phyloP scores from a whole-genome alignment of 2,888 invertebrate species.

The Sipha maydis region DNA sequence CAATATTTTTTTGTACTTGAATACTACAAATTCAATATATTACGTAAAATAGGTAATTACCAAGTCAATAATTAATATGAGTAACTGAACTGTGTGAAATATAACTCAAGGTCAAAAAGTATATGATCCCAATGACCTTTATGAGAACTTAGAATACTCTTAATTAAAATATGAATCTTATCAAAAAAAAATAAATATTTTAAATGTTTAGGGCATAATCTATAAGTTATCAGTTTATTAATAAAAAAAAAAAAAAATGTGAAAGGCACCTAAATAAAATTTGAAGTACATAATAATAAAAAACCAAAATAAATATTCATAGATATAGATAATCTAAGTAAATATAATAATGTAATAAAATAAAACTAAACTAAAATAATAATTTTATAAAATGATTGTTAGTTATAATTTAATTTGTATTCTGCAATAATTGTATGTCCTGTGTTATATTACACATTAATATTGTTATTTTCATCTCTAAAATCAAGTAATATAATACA shows the following conservation, averaged over 20 bases:
- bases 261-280: background rate
- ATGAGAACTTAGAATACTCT: background rate
- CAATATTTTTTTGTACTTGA: background rate
- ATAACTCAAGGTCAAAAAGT: constrained; percentile 59
- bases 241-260: background rate
- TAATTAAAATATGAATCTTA: constrained; percentile 37
- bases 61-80: constrained; percentile 23
- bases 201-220: background rate
- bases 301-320: background rate
- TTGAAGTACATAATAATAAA: background rate
- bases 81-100: constrained; percentile 38
- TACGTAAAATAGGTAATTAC: constrained; percentile 5
- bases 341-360: background rate
- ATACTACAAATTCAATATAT: background rate
- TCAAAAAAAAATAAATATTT: constrained; percentile 22
- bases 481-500: background rate
- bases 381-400: too few relatives aligned
- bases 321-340: background rate
- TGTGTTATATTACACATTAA: too few relatives aligned
- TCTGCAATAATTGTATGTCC: too few relatives aligned
- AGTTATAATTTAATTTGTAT: too few relatives aligned
- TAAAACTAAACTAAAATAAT: too few relatives aligned
- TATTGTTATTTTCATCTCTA: too few relatives aligned
- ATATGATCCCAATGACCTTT: constrained; percentile 50
- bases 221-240: background rate